Evolutionary conservation across 2,888 invertebrate genomes (phyloP), one percentile per base, ranked within the genome.

Genomic region (Idaea dimidiata): DNA sequence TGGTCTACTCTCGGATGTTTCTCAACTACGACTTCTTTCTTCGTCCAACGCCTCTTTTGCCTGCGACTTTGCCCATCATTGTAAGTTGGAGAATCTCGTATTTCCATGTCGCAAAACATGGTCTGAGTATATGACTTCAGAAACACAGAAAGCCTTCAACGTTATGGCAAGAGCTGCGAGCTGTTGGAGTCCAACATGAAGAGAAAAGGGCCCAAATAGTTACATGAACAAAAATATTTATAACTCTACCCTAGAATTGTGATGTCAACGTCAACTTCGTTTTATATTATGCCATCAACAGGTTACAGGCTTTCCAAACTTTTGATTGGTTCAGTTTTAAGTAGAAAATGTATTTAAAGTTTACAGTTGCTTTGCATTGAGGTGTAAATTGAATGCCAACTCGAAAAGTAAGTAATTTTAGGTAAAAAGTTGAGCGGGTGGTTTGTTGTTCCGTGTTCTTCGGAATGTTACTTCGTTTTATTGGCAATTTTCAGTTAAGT

Each of bases 381-480:
- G 81, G 84, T 86, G 85, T 82, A 83, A 86, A 86, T 84, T 84
- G 82, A 82, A 80, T 84, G 79, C 76, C 73, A 78, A 80, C 79
- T 82, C 77, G 63, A 68, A 71, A 84, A 82, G 78, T 82, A 77
- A 54, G n/a, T 54, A 43, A 84, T 84, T 81, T 78, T 62, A 72
- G 66, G 68, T 72, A 72, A 78, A 79, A 82, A 82, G 74, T 75
- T 82, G 75, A 58, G 14, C 60, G 60, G 63, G 60, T 66, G 72
- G 66, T 74, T 74, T 70, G 69, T 65, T 67, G 68, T 66, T 60
- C 62, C 56, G 54, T 17, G 8, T n/a, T 4, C 61, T 43, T 43
- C 8, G 43, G 10, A 43, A 43, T 43, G 43, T 43, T 14, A 43
- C 43, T 43, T 43, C 43, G 43, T 43, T 43, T 43, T 31, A 24